These are phyloP conservation scores for Marmota flaviventris DNA, from an alignment of 2,113 vertebrate species.

Conservation along the genomic window DNA sequence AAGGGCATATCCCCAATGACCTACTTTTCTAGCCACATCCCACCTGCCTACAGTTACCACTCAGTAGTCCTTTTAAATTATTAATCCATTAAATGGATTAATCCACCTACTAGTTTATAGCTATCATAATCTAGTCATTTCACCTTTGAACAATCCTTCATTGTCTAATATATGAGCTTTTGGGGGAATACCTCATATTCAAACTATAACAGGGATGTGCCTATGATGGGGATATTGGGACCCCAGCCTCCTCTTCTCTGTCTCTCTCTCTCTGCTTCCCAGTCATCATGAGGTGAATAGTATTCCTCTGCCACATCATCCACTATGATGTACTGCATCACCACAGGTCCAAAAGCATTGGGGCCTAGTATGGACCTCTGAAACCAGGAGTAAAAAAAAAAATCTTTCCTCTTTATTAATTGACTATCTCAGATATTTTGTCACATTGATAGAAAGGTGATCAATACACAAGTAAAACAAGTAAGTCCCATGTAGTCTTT, in stretches of 20 bases:
- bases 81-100: too few relatives aligned
- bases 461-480: slow-evolving; percentile 42
- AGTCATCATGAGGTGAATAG: neutral
- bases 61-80: too few relatives aligned
- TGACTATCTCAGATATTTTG: neutral
- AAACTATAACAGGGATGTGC: too few relatives aligned
- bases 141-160: too few relatives aligned
- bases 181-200: too few relatives aligned
- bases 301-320: neutral
- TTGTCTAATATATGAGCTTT: too few relatives aligned
- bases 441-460: neutral
- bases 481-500: slow-evolving; percentile 58
- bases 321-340: neutral
- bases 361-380: neutral
- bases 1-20: too few relatives aligned
- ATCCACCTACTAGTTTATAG: too few relatives aligned
- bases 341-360: neutral
- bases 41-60: too few relatives aligned
- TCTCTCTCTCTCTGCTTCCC: neutral
- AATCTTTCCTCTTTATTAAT: neutral
- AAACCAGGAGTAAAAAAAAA: neutral
- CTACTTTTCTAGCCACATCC: too few relatives aligned
- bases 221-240: neutral
- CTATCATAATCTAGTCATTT: too few relatives aligned
- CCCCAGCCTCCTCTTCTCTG: too few relatives aligned